These are phyloP conservation scores for Todus mexicanus DNA, from an alignment of 2,797 vertebrate species.

Conservation along the genomic window DNA sequence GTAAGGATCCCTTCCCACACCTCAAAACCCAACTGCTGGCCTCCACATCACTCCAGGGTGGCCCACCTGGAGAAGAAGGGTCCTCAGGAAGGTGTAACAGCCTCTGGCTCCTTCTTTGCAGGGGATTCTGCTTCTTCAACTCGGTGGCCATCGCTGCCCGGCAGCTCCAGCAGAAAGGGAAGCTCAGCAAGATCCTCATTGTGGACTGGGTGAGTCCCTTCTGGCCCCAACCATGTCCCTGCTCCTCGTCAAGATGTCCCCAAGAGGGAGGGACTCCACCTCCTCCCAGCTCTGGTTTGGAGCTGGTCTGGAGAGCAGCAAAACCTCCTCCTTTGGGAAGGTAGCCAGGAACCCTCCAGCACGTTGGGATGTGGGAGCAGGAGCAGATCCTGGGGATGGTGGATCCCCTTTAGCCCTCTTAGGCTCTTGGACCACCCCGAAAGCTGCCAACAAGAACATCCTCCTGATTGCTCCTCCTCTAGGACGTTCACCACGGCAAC, in stretches of 20 bases:
- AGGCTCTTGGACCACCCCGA: neutral
- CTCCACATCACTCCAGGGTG: neutral
- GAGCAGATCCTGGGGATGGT: neutral
- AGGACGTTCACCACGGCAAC: slow-evolving; percentile 98
- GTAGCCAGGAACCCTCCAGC: neutral
- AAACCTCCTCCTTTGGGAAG: neutral
- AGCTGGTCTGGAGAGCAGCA: neutral
- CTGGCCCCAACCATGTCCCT: neutral
- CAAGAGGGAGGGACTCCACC: rapidly evolving
- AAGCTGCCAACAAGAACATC: neutral
- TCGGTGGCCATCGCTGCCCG: slow-evolving; percentile 92
- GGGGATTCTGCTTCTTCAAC: slow-evolving; percentile 98
- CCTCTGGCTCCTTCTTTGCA: slow-evolving; percentile 31
- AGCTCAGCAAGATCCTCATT: slow-evolving; percentile 91
- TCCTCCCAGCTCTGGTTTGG: neutral
- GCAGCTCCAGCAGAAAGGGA: slow-evolving; percentile 92
- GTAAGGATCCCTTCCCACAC: slow-evolving; percentile 67
- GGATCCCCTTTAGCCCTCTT: neutral
- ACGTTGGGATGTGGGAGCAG: neutral
- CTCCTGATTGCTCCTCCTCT: neutral
- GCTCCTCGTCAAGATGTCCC: neutral
- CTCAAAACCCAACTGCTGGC: neutral
- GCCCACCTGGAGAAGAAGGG: neutral
- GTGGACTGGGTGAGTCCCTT: slow-evolving; percentile 89
- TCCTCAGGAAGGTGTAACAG: rapidly evolving